Conservation (phyloP, 2,888 invertebrate genomes). For the Cheilosia vernalis region DNA sequence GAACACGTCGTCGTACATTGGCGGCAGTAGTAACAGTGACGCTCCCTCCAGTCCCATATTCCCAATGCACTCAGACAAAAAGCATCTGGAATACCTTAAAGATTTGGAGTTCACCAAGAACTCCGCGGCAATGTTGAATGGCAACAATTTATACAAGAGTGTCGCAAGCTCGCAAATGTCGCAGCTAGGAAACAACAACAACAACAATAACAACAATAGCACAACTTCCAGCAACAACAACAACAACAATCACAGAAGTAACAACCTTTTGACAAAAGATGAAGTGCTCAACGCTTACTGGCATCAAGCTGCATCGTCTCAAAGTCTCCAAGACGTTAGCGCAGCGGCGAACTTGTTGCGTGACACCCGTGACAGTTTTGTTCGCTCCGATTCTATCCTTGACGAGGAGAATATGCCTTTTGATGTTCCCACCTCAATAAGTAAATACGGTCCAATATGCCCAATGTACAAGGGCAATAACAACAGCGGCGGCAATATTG, state of each 20-base stretch:
- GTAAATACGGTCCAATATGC: constrained; percentile 89
- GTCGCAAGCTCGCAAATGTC: constrained; percentile 43
- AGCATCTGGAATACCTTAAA: constrained; percentile 59
- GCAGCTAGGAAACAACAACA: constrained; percentile 58
- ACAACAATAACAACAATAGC: constrained; percentile 59
- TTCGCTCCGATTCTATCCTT: constrained; percentile 85
- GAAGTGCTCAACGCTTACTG: constrained; percentile 57
- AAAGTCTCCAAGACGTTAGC: constrained; percentile 63
- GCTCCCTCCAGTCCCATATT: constrained; percentile 55
- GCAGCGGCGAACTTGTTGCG: constrained; percentile 49
- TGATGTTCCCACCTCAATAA: constrained; percentile 85
- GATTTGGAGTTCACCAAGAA: constrained; percentile 66
- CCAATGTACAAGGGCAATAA: constrained; percentile 80
- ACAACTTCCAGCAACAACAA: constrained; percentile 22
- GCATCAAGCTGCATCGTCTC: constrained; percentile 56
- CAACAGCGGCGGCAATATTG: constrained; percentile 34
- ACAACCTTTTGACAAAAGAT: constrained; percentile 51
- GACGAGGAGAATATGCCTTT: constrained; percentile 87
- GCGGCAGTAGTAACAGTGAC: constrained; percentile 42
- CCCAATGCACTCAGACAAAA: constrained; percentile 59
- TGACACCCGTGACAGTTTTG: constrained; percentile 80
- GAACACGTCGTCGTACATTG: constrained; percentile 34
- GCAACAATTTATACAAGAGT: constrained; percentile 54
- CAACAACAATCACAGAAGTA: constrained; percentile 53
- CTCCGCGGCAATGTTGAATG: constrained; percentile 62